These are phyloP conservation scores for Lasioglossum lativentre DNA, from an alignment of 2,888 invertebrate genomes.

Conservation along the genomic window DNA sequence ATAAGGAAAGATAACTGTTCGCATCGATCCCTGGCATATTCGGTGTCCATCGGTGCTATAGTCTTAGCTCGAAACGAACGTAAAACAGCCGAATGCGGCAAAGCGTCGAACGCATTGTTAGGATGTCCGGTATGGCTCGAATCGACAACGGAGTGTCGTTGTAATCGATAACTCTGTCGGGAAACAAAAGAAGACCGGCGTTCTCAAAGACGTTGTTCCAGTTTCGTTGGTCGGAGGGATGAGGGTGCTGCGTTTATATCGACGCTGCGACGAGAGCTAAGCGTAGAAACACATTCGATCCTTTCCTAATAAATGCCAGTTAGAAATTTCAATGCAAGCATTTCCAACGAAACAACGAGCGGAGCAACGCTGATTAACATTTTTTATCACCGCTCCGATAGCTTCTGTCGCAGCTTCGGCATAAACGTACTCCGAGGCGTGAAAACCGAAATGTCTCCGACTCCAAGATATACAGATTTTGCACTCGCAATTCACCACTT, in stretches of 20 bases:
- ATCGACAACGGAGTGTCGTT: background rate
- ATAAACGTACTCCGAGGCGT: background rate
- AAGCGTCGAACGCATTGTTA: background rate
- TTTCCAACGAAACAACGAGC: too few relatives aligned
- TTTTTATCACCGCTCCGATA: background rate
- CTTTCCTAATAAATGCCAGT: background rate
- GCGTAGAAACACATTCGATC: background rate
- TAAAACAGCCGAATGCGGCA: background rate
- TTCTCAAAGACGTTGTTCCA: slow-evolving; percentile 3
- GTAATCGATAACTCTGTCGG: slow-evolving; percentile 2
- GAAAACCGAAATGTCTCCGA: background rate
- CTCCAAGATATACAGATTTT: background rate
- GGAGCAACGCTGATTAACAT: too few relatives aligned
- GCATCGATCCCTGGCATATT: background rate
- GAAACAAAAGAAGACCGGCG: background rate
- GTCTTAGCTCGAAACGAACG: background rate
- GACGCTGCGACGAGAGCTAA: background rate
- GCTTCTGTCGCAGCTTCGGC: background rate
- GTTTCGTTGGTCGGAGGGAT: background rate
- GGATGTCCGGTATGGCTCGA: background rate
- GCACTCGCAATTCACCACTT: background rate
- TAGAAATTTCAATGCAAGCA: background rate
- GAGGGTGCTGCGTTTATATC: background rate
- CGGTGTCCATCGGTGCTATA: background rate
- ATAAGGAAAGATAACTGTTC: background rate